These are phyloP conservation scores for Ailurus styani DNA, from an alignment of 2,113 vertebrate species.

Conservation along the genomic window DNA sequence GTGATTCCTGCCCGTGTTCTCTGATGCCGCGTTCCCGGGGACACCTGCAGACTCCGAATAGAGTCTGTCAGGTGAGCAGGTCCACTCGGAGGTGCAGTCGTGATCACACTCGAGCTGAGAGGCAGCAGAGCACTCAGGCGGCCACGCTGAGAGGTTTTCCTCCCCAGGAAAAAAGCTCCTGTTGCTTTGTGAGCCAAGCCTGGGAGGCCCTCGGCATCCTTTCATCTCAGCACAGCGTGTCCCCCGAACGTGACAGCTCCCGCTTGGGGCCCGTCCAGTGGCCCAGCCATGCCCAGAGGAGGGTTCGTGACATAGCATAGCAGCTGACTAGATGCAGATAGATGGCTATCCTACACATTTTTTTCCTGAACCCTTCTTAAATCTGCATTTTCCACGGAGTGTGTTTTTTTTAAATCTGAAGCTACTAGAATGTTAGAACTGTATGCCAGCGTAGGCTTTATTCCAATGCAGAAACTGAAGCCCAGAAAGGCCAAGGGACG, in stretches of 20 bases:
- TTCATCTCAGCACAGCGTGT: background rate
- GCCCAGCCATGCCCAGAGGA: background rate
- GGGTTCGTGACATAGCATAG: background rate
- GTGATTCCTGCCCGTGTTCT: background rate
- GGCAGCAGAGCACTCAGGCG: background rate
- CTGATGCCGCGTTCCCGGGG: background rate
- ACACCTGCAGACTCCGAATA: background rate
- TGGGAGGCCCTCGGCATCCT: background rate
- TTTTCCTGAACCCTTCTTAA: background rate
- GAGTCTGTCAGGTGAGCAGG: background rate
- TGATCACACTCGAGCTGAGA: background rate
- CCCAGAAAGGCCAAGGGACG: too few species aligned
- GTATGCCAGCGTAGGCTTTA: background rate
- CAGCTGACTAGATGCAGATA: too few species aligned
- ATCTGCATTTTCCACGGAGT: background rate
- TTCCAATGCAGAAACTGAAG: background rate
- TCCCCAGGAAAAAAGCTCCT: background rate
- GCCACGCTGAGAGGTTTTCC: background rate
- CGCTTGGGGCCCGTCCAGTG: background rate
- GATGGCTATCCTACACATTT: background rate
- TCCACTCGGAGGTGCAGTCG: background rate
- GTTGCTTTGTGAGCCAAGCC: background rate
- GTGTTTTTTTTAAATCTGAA: background rate
- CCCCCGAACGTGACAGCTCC: background rate
- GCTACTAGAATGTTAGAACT: background rate